Evolutionary conservation across 2,113 vertebrate genomes (phyloP).

Genomic region (Cochlearius cochlearius): DNA sequence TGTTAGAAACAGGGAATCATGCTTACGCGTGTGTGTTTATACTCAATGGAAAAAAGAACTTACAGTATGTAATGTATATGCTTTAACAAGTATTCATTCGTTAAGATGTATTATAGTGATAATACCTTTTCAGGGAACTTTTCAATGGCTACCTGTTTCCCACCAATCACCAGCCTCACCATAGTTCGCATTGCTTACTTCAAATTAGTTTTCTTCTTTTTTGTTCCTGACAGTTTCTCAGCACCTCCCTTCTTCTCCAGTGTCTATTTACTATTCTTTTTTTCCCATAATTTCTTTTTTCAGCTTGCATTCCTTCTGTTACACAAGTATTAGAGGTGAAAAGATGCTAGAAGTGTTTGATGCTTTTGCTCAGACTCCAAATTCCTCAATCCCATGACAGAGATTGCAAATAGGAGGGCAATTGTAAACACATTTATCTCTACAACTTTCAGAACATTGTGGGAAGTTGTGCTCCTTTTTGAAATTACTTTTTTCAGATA

Average conservation of each 20-base stretch:
- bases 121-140: background rate
- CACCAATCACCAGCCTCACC: background rate
- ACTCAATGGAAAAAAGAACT: background rate
- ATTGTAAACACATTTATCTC: background rate
- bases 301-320: background rate
- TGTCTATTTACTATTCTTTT: background rate
- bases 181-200: background rate
- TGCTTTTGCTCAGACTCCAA: background rate
- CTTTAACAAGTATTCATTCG: background rate
- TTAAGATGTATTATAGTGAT: background rate
- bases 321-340: background rate
- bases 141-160: background rate
- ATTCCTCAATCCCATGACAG: background rate
- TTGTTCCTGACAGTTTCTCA: background rate
- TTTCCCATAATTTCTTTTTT: background rate
- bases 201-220: background rate
- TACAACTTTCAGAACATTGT: background rate
- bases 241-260: background rate
- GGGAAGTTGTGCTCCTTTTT: background rate
- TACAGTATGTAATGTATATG: background rate
- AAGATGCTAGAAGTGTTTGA: background rate
- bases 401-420: background rate
- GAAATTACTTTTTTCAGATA: background rate
- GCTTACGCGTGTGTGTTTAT: background rate
- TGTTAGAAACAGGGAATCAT: background rate